Base-by-base conservation (phyloP, 2,888 invertebrate genomes). In the Ophion costatus region DNA sequence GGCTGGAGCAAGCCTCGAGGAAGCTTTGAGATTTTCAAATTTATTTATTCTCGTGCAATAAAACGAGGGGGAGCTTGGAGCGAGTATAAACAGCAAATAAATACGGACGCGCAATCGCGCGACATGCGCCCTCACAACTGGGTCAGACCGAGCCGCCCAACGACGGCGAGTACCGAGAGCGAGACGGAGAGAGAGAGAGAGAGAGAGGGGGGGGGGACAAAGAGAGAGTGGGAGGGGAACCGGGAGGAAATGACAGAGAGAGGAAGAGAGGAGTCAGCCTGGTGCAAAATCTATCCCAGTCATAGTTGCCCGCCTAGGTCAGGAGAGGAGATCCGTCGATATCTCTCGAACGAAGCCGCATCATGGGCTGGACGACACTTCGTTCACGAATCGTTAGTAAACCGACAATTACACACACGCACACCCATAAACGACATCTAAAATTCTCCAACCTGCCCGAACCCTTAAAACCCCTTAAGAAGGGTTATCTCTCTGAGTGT, bases 321-420 rank as follows among this genome's bases (percentile, higher is more conserved):
- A 87, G 85, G 86, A 80, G 83, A 84, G 87, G 84, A 83, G 86
- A 87, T 86, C 83, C 87, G 86, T 87, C 87, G 88, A 87, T 87
- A 87, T 80, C 73, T 70, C 64, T 81, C 81, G 76, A 70, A 69
- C 29, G 45, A 73, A 80, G 66, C 79, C 79, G 79, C 77, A 88
- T 66, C 88, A 95, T 95, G 95, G 95, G 95, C 89, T 95, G 95
- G 95, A 94, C 95, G 87, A 94, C 94, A 80, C 91, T 95, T 56
- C 94, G 95, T 86, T 94, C 94, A 77, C 95, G 95, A 91, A 93
- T 95, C 94, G 95, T 95, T 94, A 95, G 95, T 94, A 92, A 86
- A 57, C 64, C 17, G 38, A 38, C 14, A 33, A 64, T 80, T 51
- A 51, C 51, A 17, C 17, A 51, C 17, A 51, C 14, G 17, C 51